Evolutionary conservation across 2,113 vertebrate species (phyloP), one percentile per base, ranked within the genome.

Genomic region (Cyanoliseus patagonus): DNA sequence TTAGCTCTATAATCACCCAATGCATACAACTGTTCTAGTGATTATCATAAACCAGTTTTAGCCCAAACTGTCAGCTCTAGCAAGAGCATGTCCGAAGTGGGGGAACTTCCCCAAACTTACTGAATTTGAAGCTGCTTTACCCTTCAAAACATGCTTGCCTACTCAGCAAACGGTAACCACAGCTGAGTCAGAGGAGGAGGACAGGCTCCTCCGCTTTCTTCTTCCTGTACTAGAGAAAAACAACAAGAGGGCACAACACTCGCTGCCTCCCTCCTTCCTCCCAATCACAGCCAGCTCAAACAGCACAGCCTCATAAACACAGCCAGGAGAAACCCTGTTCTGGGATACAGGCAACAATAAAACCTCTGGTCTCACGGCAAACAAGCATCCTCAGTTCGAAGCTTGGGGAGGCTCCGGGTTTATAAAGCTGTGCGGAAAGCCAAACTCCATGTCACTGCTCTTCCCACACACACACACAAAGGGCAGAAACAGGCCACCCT

Each of bases 141-240:
- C 66, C 77, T 95, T 92, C 83, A 91, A 97, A 96, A 95, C 88
- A 92, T 1, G 55, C 88, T 91, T 69, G 80, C 90, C 95, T 86
- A 94, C 95, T 95, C 95, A 93, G 94, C 90, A 90, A 95, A 88
- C 90, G 52, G 44, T 88, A 93, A 95, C 88, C 95, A 72, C 93
- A 95, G 92, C 84, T 96, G 93, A 94, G 93, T 95, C 92, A 91
- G 72, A 97, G 93, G 82, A 97, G 94, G 74, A 96, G 61, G 92
- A 95, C 83, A 95, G 90, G 90, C 92, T 94, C 90, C 94, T 90
- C 88, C 3, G 95, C 94, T 94, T 90, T 91, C 75, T 88, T 90
- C 92, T 95, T 94, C 92, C 92, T 81, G 94, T 76, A 70, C 76
- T 68, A 94, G 93, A 92, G 88, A 93, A 96, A 93, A 95, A 96